Base-by-base conservation (phyloP, 1,140 invertebrate species). In the Caerostris darwini region DNA sequence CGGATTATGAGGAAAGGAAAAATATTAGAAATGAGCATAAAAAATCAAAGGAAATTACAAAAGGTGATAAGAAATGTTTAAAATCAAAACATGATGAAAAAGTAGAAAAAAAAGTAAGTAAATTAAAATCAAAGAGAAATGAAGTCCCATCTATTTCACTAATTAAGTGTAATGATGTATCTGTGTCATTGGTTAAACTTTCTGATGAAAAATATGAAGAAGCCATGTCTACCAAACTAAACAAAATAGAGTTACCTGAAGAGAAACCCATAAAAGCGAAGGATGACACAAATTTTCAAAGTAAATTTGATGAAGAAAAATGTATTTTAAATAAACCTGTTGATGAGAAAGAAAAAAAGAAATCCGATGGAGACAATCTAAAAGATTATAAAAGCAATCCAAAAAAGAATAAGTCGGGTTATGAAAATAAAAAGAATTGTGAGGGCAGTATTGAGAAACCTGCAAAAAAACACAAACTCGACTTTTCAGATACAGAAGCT, bases 381-480 rank as follows among this genome's bases (percentile, higher is more conserved):
- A 61, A 87, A 85, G 56, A 54, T 12, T 19, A 85, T 14, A 57
- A 85, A 5, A 85, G 56, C 12, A 57, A 56, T 12, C 50, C 57
- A 59, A 19, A 87, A 59, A 34, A 34, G 34, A 34, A 34, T 34
- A 34, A 34, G 34, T 34, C 34, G 34, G 34, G 34, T 2, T 34
- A 34, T 34, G 34, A 34, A 34, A 34, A 34, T 34, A 17, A 89
- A 50, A 57, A 89, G 57, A 91, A 77, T 56, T 71, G 61, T 7
- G 82, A 92, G 14, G 61, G 69, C 56, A 34, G 85, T 12, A 19
- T 50, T 10, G 82, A 93, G 0, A 71, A 61, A 50, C 50, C 91
- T 10, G 3, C 91, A 77, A 93, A 93, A 85, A 93, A 86, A n/a
- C 34, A 17, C 6, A 93, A 93, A 77, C 34, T 34, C 8, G 82